phyloP scores from a whole-genome alignment of 2,888 invertebrate species.

The Disparrhopalites patrizii region DNA sequence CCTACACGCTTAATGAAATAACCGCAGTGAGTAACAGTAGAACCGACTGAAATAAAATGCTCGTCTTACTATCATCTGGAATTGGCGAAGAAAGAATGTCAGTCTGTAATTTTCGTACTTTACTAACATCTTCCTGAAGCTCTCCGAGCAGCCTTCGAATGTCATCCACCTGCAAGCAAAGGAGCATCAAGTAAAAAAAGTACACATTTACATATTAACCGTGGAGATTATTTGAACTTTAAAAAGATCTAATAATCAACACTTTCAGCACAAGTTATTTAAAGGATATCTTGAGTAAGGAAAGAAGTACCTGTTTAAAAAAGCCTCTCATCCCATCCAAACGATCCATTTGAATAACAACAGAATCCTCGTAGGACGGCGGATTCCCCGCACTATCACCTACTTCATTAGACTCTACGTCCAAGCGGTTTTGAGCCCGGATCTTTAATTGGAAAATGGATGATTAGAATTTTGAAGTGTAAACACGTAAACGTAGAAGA shows the following conservation, averaged over 20 bases:
- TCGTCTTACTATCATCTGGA: conserved; percentile 54
- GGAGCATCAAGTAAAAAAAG: conserved; percentile 1
- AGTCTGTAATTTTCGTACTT: conserved; percentile 55
- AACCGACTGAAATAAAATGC: background rate
- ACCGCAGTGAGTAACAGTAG: background rate
- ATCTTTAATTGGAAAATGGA: conserved; percentile 8
- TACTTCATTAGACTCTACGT: conserved; percentile 17
- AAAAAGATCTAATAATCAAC: background rate
- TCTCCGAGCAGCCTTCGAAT: conserved; percentile 52
- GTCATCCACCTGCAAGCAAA: conserved; percentile 52
- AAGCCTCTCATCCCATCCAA: conserved; percentile 39
- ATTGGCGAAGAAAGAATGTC: conserved; percentile 56
- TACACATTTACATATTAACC: background rate
- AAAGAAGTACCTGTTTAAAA: conserved; percentile 37
- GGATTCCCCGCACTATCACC: conserved; percentile 22
- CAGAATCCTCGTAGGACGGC: conserved; percentile 30
- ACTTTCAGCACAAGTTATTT: background rate
- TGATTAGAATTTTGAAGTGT: background rate
- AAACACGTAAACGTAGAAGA: background rate
- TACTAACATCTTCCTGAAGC: conserved; percentile 50
- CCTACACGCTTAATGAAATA: background rate
- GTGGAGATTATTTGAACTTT: background rate
- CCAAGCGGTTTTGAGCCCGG: background rate
- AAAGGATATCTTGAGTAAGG: background rate
- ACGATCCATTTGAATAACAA: conserved; percentile 41